A percentile compares a stretch with the other conserved stretches of the same genome.
phyloP scores from a whole-genome alignment of 2,888 invertebrate genomes.

The Bruchidius siliquastri region DNA sequence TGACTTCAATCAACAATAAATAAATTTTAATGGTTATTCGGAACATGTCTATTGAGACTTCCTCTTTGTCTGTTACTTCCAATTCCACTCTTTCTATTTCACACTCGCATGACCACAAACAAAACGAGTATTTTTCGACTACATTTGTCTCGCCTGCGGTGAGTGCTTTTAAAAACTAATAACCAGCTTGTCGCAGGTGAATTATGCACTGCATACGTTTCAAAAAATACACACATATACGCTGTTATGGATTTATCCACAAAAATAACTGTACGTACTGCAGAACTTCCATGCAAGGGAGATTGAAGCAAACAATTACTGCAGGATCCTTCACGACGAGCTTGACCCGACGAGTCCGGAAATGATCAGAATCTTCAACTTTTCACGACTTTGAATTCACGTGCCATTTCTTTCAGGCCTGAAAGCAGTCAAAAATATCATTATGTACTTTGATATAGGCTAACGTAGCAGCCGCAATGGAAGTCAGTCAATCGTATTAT shows the following conservation, averaged over 20 bases:
- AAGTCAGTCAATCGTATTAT: no score
- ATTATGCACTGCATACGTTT: background rate
- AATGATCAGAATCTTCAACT: no score
- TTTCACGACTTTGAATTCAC: no score
- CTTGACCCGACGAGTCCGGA: no score
- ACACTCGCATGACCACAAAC: background rate
- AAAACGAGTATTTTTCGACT: background rate
- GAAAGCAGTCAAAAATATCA: no score
- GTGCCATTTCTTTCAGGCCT: no score
- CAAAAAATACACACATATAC: background rate
- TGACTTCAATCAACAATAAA: no score
- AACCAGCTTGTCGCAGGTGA: background rate
- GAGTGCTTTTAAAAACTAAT: background rate
- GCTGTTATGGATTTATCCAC: background rate
- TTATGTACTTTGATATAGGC: no score
- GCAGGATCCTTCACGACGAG: no score
- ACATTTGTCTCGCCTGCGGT: background rate
- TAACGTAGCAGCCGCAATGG: no score
- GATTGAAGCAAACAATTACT: background rate
- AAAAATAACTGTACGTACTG: background rate
- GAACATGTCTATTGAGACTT: no score
- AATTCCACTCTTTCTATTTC: background rate
- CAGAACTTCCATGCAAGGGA: background rate
- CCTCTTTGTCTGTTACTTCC: background rate
- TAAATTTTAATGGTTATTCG: no score